phyloP scores from a whole-genome alignment of 2,113 vertebrate species.

The Sinocyclocheilus grahami region DNA sequence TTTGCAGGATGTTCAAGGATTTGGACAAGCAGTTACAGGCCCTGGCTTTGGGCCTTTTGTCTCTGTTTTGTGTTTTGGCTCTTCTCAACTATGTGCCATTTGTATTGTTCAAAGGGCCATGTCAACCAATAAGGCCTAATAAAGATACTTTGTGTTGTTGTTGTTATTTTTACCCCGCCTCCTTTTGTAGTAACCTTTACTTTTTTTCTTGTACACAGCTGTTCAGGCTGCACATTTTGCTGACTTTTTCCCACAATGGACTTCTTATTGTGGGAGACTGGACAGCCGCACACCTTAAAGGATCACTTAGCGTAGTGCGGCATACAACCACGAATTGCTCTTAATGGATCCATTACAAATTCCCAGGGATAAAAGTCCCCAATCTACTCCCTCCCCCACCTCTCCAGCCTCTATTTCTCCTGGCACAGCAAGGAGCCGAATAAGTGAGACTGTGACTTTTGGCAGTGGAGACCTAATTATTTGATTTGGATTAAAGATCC shows the following conservation, averaged over 20 bases:
- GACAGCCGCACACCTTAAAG: slow-evolving; percentile 20
- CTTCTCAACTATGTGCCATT: slow-evolving; percentile 36
- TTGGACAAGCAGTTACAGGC: slow-evolving; percentile 50
- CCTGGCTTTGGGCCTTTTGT: slow-evolving; percentile 32
- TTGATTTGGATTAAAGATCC: slow-evolving; percentile 67
- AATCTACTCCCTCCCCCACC: background rate
- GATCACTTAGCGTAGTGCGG: background rate
- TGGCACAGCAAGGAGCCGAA: slow-evolving; percentile 60
- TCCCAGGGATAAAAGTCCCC: slow-evolving; percentile 44
- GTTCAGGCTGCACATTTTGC: background rate
- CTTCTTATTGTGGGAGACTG: background rate
- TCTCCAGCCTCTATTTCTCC: background rate
- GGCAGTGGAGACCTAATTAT: slow-evolving; percentile 57
- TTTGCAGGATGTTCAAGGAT: slow-evolving; percentile 25
- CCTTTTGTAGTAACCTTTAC: background rate
- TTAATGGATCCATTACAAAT: slow-evolving; percentile 44
- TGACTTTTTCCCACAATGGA: background rate
- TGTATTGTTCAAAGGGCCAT: slow-evolving; percentile 32
- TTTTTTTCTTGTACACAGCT: background rate
- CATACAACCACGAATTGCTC: background rate
- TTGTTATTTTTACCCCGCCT: background rate
- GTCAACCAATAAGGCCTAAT: slow-evolving; percentile 3
- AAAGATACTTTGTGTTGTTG: background rate
- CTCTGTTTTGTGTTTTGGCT: slow-evolving; percentile 9
- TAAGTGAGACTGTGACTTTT: slow-evolving; percentile 63